Evolutionary conservation across 2,888 invertebrate species (phyloP).

Genomic region (Coelinius sp.): DNA sequence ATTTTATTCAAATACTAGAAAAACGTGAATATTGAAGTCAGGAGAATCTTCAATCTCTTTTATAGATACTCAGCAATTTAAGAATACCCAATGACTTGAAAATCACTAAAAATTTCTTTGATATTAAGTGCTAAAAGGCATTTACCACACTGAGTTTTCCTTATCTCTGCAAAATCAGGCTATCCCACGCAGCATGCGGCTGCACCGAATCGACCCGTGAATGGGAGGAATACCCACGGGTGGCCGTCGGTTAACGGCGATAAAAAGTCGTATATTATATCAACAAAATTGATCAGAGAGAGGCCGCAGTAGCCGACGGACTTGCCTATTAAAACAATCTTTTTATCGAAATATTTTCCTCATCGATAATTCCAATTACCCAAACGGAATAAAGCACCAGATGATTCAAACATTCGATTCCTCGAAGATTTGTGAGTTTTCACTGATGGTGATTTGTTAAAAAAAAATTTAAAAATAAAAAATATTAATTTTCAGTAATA

Average conservation of each 20-base stretch:
- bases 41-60: too few relatives aligned
- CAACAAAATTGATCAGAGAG: conserved; percentile 6
- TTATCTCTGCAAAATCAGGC: neutral
- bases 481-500: too few relatives aligned
- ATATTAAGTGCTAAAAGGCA: neutral
- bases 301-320: conserved; percentile 9
- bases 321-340: conserved; percentile 39
- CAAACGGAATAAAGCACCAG: too few relatives aligned
- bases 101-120: neutral
- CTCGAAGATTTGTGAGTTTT: neutral
- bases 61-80: neutral
- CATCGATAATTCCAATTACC: neutral
- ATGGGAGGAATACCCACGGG: conserved; percentile 27
- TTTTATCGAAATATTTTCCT: conserved; percentile 27
- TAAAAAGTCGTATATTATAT: conserved; percentile 6
- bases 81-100: neutral
- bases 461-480: too few relatives aligned
- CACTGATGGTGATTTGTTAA: neutral
- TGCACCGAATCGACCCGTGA: neutral
- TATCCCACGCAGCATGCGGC: neutral
- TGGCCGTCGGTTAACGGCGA: conserved; percentile 16
- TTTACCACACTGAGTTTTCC: neutral
- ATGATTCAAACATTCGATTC: neutral
- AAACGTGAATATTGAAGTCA: too few relatives aligned
- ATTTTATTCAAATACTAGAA: too few relatives aligned